phyloP scores from a whole-genome alignment of 1,140 invertebrate genomes.

The Aphidius ervi region DNA sequence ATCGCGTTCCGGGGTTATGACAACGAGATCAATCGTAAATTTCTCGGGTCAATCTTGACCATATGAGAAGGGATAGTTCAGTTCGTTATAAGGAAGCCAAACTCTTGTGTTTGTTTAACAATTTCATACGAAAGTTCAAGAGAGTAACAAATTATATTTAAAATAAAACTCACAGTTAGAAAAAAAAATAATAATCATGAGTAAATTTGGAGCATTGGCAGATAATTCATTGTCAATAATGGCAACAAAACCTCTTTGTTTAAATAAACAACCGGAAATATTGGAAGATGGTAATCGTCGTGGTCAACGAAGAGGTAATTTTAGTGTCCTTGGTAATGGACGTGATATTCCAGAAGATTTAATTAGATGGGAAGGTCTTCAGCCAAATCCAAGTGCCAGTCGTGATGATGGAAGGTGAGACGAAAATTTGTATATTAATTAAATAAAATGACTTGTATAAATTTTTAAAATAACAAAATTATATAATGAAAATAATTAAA shows the following conservation, averaged over 20 bases:
- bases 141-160: no score
- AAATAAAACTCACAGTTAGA: no score
- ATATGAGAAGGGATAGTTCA: no score
- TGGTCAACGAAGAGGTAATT: neutral
- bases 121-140: neutral
- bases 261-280: neutral
- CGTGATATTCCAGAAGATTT: neutral
- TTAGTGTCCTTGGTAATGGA: slow-evolving; percentile 3
- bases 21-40: slow-evolving; percentile 1
- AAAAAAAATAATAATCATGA: slow-evolving; percentile 9
- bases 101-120: neutral
- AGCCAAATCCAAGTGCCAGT: slow-evolving; percentile 30
- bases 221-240: slow-evolving; percentile 27
- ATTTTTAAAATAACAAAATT: neutral
- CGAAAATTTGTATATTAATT: neutral
- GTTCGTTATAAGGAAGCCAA: no score
- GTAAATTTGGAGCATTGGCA: slow-evolving; percentile 26
- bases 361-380: slow-evolving; percentile 14
- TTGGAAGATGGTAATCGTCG: neutral
- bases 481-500: neutral
- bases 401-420: slow-evolving; percentile 25
- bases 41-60: neutral
- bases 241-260: neutral
- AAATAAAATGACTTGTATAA: neutral
- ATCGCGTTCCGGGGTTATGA: neutral